These are phyloP conservation scores for Polypedilum pembai DNA, from an alignment of 1,140 invertebrate genomes.

Conservation along the genomic window DNA sequence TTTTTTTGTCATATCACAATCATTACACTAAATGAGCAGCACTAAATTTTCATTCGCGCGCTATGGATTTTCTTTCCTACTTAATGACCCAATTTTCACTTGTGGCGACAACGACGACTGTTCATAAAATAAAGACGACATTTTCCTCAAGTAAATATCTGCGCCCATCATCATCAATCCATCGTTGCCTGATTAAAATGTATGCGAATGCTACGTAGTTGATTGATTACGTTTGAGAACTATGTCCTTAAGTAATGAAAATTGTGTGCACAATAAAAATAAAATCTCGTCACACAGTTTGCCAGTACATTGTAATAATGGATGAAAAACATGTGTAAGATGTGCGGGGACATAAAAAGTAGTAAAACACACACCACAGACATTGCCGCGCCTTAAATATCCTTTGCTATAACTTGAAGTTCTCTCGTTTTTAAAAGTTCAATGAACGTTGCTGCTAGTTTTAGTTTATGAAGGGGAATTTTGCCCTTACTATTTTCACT, in stretches of 20 bases:
- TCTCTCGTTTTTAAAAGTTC: neutral
- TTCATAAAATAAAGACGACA: neutral
- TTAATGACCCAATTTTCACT: constrained; percentile 12
- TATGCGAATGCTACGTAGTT: too few relatives aligned
- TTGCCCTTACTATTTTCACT: neutral
- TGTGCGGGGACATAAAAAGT: neutral
- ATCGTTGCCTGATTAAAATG: too few relatives aligned
- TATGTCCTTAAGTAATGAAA: too few relatives aligned
- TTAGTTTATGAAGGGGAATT: constrained; percentile 2
- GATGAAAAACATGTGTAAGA: neutral
- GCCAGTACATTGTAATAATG: neutral
- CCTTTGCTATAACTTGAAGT: neutral
- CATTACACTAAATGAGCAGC: neutral
- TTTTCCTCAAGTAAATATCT: constrained; percentile 5
- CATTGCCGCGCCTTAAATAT: neutral
- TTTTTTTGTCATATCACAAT: neutral
- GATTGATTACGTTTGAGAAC: too few relatives aligned
- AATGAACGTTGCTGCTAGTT: neutral
- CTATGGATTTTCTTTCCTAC: neutral
- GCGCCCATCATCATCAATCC: neutral
- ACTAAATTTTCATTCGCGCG: neutral
- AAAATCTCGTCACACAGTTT: neutral
- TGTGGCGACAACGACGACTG: neutral
- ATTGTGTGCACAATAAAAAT: too few relatives aligned
- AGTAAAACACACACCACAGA: constrained; percentile 11